Conservation (phyloP, 2,113 vertebrate species). For the Taxidea taxus region DNA sequence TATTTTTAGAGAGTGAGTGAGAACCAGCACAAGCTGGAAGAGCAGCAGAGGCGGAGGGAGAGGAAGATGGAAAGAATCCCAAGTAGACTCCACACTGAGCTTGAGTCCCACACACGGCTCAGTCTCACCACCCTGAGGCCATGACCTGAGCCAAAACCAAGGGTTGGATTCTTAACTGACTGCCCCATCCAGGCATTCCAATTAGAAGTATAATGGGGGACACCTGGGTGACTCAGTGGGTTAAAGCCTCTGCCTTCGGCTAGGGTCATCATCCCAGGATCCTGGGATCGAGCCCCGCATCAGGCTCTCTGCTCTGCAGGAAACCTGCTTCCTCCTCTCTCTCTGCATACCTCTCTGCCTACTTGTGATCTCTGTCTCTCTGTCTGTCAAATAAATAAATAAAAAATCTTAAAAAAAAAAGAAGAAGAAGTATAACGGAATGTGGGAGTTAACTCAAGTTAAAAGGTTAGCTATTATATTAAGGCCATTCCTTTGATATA, state of each 20-base stretch:
- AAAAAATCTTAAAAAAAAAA: too few species aligned
- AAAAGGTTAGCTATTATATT: background rate
- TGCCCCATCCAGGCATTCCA: background rate
- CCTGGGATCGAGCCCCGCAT: too few species aligned
- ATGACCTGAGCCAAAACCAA: background rate
- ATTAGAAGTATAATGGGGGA: background rate
- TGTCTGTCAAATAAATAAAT: too few species aligned
- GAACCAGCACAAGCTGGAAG: background rate
- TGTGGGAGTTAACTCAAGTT: background rate
- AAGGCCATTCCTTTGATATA: background rate
- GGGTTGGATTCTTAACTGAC: background rate
- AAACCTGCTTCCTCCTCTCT: too few species aligned
- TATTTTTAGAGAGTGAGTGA: background rate
- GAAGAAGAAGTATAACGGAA: background rate
- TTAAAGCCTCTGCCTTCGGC: too few species aligned
- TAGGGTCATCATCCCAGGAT: too few species aligned
- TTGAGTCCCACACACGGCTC: background rate
- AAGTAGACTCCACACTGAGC: background rate
- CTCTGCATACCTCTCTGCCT: too few species aligned
- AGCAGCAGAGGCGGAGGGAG: background rate
- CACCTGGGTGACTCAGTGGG: too few species aligned
- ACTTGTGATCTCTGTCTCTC: too few species aligned
- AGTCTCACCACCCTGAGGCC: background rate
- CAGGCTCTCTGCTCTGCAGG: too few species aligned
- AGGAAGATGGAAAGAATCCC: background rate